These are phyloP conservation scores for Chaetorhynchus papuensis DNA, from an alignment of 2,113 vertebrate species.

Conservation along the genomic window DNA sequence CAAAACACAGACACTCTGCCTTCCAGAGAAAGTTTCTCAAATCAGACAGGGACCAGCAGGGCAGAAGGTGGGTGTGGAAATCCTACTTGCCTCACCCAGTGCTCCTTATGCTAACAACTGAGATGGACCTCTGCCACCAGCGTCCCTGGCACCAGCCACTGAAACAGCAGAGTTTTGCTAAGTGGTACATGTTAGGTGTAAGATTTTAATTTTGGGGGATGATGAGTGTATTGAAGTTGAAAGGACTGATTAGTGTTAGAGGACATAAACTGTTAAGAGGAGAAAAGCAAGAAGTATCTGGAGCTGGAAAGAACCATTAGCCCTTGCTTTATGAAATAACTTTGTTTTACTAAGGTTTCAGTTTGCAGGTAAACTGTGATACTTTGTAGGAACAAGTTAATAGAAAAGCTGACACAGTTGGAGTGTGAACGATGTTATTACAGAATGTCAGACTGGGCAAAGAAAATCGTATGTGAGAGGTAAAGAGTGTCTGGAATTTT, in stretches of 20 bases:
- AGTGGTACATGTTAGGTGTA: not conserved
- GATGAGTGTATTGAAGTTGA: not conserved
- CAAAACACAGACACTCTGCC: not conserved
- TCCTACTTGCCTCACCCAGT: not conserved
- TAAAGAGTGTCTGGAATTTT: not conserved
- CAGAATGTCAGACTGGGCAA: not conserved
- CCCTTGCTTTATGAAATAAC: not conserved
- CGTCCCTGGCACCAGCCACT: not conserved
- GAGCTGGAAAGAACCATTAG: not conserved
- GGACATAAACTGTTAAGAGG: not conserved
- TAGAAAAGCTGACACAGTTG: rapidly evolving
- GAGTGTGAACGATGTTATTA: not conserved
- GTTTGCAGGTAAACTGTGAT: not conserved
- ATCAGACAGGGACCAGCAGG: not conserved
- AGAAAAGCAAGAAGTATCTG: not conserved
- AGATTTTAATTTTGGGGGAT: not conserved
- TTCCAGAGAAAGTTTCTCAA: not conserved
- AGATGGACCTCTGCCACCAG: not conserved
- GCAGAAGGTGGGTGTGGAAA: not conserved
- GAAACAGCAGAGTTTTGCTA: not conserved
- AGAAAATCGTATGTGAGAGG: not conserved
- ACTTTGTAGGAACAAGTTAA: not conserved
- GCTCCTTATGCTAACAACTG: not conserved
- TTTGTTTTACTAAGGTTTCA: not conserved
- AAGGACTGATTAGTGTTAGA: not conserved